Conservation (phyloP, 2,888 invertebrate species). For the Petrophora chlorosata region DNA sequence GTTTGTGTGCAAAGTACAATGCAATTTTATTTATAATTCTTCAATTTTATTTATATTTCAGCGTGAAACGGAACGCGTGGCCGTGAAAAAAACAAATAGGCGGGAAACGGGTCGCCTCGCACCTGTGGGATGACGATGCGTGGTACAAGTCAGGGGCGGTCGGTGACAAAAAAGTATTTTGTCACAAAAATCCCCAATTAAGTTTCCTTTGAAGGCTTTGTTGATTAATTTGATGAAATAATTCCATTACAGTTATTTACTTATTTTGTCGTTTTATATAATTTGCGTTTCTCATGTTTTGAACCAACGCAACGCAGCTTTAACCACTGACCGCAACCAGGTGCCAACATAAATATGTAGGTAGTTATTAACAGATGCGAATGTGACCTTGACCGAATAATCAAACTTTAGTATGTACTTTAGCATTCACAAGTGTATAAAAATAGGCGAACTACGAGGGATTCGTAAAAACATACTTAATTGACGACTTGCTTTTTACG, state of each 20-base stretch:
- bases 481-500: too few relatives aligned
- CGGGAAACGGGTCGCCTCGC: conserved; percentile 20
- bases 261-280: too few relatives aligned
- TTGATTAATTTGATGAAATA: not conserved
- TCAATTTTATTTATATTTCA: conserved; percentile 9
- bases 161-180: too few relatives aligned
- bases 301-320: conserved; percentile 4
- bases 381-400: conserved; percentile 10
- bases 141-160: conserved; percentile 5
- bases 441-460: conserved; percentile 6
- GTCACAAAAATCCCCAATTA: too few relatives aligned
- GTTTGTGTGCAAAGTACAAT: not conserved
- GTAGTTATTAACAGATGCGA: conserved; percentile 5
- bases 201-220: not conserved
- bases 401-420: conserved; percentile 1
- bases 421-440: not conserved
- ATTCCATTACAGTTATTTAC: too few relatives aligned
- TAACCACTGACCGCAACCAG: conserved; percentile 18
- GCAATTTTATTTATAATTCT: conserved; percentile 17
- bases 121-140: conserved; percentile 7
- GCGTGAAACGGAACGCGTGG: conserved; percentile 15
- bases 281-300: too few relatives aligned
- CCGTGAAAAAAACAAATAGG: conserved; percentile 18
- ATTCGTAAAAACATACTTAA: not conserved
- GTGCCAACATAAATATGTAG: conserved; percentile 21